Conservation (phyloP, 2,113 vertebrate genomes). For the Podarcis raffonei region DNA sequence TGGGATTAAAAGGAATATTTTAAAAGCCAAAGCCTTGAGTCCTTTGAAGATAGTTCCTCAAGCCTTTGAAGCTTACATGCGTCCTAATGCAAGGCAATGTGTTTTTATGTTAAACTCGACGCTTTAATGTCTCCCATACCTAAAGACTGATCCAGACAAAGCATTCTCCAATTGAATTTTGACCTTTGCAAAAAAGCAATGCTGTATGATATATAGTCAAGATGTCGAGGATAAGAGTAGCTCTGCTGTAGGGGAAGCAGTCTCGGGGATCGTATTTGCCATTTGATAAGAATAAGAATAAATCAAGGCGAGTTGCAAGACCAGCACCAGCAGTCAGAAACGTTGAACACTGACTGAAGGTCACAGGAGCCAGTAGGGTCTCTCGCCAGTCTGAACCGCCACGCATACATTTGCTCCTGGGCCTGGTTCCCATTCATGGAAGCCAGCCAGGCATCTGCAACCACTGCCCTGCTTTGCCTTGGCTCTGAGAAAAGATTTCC, state of each 20-base stretch:
- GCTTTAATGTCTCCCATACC: conserved; percentile 33
- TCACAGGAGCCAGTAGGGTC: no score
- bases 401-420: no score
- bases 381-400: no score
- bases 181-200: neutral
- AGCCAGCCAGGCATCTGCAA: no score
- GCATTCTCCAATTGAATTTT: neutral
- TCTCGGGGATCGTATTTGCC: no score
- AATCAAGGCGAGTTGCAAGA: no score
- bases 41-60: conserved; percentile 40
- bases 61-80: conserved; percentile 52
- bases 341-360: no score
- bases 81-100: conserved; percentile 37
- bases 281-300: no score
- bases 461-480: no score
- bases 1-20: conserved; percentile 56
- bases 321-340: no score
- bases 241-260: neutral
- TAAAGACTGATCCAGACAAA: conserved; percentile 20
- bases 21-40: conserved; percentile 30
- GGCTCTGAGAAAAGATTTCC: no score
- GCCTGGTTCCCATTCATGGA: no score
- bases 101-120: conserved; percentile 20
- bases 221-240: neutral
- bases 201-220: neutral